These are phyloP conservation scores for Disparrhopalites patrizii DNA, from an alignment of 2,888 invertebrate species.

Conservation along the genomic window DNA sequence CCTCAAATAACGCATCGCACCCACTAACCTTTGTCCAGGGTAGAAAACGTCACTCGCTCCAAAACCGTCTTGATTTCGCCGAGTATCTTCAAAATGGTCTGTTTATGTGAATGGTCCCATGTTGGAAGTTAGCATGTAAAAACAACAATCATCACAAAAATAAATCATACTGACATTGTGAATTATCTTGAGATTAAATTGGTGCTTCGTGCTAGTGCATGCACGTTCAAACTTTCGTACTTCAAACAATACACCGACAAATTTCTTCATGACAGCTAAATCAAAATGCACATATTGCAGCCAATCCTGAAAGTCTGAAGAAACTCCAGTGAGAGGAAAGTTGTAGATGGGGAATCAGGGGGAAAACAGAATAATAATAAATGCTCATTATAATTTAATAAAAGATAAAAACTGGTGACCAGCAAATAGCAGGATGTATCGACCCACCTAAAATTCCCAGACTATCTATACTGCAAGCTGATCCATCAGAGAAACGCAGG, in stretches of 20 bases:
- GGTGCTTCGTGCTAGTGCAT: background rate
- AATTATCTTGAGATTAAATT: too few relatives aligned
- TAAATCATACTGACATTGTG: background rate
- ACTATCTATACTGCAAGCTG: slow-evolving; percentile 61
- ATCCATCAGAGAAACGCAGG: slow-evolving; percentile 64
- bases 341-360: too few relatives aligned
- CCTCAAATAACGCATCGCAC: slow-evolving; percentile 62
- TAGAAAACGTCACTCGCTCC: slow-evolving; percentile 55
- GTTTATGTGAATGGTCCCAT: too few relatives aligned
- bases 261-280: background rate
- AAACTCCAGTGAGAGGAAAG: too few relatives aligned
- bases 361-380: too few relatives aligned
- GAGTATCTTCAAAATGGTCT: slow-evolving; percentile 46
- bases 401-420: too few relatives aligned
- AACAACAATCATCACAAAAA: background rate
- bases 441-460: slow-evolving; percentile 20
- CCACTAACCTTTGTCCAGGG: slow-evolving; percentile 70
- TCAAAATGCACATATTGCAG: background rate
- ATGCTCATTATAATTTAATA: too few relatives aligned
- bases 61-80: slow-evolving; percentile 52
- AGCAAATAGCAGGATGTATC: too few relatives aligned
- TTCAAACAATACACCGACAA: background rate
- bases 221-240: background rate
- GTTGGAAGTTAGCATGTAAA: background rate
- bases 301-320: background rate